Evolutionary conservation across 2,113 vertebrate species (phyloP).

Genomic region (Bagarius yarrelli): DNA sequence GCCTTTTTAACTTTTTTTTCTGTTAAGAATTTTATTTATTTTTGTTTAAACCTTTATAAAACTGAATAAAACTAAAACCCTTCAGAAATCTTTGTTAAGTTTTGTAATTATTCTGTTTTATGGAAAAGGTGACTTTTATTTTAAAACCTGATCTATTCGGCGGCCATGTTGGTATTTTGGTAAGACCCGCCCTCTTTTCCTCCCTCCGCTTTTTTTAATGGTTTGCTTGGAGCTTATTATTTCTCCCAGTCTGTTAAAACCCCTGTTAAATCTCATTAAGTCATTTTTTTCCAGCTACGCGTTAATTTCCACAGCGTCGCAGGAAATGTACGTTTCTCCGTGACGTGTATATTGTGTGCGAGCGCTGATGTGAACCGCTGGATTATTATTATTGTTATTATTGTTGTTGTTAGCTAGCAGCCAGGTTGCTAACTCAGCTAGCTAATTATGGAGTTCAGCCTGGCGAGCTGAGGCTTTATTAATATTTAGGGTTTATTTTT

Average conservation of each 20-base stretch:
- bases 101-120: too few relatives aligned
- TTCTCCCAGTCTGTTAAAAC: not conserved
- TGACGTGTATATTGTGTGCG: not conserved
- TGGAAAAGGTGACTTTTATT: slow-evolving; percentile 31
- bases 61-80: too few relatives aligned
- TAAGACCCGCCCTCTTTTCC: not conserved
- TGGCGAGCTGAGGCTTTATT: not conserved
- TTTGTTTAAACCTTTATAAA: too few relatives aligned
- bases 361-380: not conserved
- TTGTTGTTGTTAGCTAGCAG: slow-evolving; percentile 41
- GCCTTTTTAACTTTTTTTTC: too few relatives aligned
- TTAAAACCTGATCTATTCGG: not conserved
- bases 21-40: too few relatives aligned
- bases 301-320: not conserved
- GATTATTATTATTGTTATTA: not conserved
- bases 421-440: slow-evolving; percentile 32
- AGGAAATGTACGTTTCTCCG: not conserved
- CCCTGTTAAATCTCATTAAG: too few relatives aligned
- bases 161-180: slow-evolving; percentile 33
- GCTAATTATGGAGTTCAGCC: slow-evolving; percentile 8
- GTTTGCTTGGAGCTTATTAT: not conserved
- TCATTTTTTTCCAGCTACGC: too few relatives aligned
- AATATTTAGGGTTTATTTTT: not conserved
- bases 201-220: not conserved
- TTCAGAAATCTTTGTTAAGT: too few relatives aligned